Percentiles rank a stretch among this genome's conserved stretches.
phyloP scores from a whole-genome alignment of 2,113 vertebrate genomes.

The Trichechus manatus region DNA sequence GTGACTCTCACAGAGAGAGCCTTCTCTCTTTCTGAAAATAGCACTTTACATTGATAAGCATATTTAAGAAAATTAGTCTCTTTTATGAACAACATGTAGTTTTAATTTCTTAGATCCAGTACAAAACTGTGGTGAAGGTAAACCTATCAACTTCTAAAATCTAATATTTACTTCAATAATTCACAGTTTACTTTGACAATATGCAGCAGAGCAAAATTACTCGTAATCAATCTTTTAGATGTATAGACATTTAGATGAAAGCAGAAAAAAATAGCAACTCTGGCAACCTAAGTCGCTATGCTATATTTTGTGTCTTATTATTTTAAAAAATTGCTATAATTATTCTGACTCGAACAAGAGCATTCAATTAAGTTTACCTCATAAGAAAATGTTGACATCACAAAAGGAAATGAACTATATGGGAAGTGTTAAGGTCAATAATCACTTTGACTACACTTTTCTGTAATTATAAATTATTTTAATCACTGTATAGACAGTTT shows the following conservation, averaged over 20 bases:
- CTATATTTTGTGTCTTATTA: slow-evolving; percentile 77
- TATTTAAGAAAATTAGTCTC: background rate
- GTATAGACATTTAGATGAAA: slow-evolving; percentile 33
- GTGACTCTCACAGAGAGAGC: background rate
- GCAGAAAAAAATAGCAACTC: background rate
- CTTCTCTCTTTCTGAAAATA: background rate
- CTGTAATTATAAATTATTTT: slow-evolving; percentile 84
- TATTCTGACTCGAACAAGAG: slow-evolving; percentile 74
- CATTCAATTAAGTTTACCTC: slow-evolving; percentile 82
- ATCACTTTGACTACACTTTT: slow-evolving; percentile 87
- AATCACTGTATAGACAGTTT: slow-evolving; percentile 67
- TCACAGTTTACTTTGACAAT: background rate
- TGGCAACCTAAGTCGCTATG: slow-evolving; percentile 64
- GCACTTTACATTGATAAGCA: background rate
- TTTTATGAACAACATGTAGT: background rate
- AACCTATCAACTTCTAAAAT: background rate
- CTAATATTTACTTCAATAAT: background rate
- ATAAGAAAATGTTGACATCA: slow-evolving; percentile 83
- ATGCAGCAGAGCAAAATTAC: background rate
- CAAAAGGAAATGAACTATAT: slow-evolving; percentile 84
- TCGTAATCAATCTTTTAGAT: background rate
- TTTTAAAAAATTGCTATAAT: slow-evolving; percentile 80
- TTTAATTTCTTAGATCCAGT: background rate
- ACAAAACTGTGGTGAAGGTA: background rate
- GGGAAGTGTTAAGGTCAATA: slow-evolving; percentile 87